Evolutionary conservation across 2,888 invertebrate genomes (phyloP), one percentile per base, ranked within the genome.

Genomic region (Stenolophus ochropezus): DNA sequence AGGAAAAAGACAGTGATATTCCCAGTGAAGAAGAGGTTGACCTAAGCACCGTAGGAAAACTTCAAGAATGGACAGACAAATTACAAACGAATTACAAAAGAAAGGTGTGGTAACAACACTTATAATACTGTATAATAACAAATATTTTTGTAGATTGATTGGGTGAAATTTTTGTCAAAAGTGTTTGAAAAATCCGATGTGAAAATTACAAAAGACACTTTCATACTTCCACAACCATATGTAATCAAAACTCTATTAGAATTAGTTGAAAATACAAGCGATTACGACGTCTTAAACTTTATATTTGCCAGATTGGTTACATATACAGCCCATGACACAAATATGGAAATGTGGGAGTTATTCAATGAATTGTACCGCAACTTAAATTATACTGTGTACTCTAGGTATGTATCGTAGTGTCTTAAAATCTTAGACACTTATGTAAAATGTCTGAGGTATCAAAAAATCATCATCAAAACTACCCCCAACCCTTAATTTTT

Each of bases 311-410:
- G 89, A 21, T 82, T 88, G 1, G 86, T 89, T 51, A 86, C 88
- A 1, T 87, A 86, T 81, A 86, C 87, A 84, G 87, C 89, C 0
- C 86, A 87, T 2, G 89, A 90, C 81, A 87, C 89, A 81, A 87
- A 87, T 75, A 65, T 75, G 0, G 79, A 84, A 23, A 87, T 88
- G 75, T 85, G 89, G 56, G 61, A 84, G 1, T 86, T 86, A n/a
- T 86, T 88, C 51, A 86, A 87, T 1, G 83, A 86, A 1, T 89
- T 88, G 81, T 87, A 87, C 65, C 83, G 42, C 5, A 84, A 85
- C 1, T 84, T 85, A 81, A 85, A 86, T 1, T 84, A 84, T 18
- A 78, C 82, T 0, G 78, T 86, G 18, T 85, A 84, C 73, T 81
- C 85, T 3, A 86, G 88, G 87, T 87, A 82, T 42, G 33, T 42